Conservation (phyloP, 2,113 vertebrate species). For the Lophotis ruficrista region DNA sequence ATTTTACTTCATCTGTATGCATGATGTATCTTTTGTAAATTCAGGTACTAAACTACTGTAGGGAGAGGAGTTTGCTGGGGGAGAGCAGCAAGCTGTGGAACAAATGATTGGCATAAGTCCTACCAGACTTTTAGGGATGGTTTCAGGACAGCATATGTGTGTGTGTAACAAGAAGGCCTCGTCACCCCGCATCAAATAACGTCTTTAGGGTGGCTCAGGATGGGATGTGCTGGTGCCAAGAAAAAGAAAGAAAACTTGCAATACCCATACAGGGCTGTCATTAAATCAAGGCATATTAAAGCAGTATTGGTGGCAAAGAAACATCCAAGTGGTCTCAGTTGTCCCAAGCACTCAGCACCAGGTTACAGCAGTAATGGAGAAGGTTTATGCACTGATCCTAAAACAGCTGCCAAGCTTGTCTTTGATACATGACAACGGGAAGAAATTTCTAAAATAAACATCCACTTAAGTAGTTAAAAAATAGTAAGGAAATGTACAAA, state of each 20-base stretch:
- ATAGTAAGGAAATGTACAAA: background rate
- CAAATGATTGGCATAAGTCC: background rate
- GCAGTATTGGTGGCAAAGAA: background rate
- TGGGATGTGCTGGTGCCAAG: background rate
- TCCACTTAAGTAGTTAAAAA: background rate
- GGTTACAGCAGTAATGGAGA: background rate
- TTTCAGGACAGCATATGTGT: background rate
- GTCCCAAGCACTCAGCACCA: background rate
- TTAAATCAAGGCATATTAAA: background rate
- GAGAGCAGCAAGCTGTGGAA: background rate
- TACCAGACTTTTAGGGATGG: background rate
- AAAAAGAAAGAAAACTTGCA: background rate
- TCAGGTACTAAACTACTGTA: too few species aligned
- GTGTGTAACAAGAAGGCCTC: background rate
- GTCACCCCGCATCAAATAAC: background rate
- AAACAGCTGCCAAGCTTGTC: slow-evolving; percentile 44
- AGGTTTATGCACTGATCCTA: slow-evolving; percentile 1
- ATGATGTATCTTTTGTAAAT: background rate
- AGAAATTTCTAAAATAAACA: slow-evolving; percentile 14
- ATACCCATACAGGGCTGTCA: background rate
- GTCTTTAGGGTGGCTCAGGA: background rate
- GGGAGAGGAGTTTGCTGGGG: background rate
- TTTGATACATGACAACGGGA: slow-evolving; percentile 18
- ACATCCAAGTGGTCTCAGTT: background rate
- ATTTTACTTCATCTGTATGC: fast-evolving